Percentiles rank a stretch among this genome's conserved stretches.
These are phyloP conservation scores for Myrmecophaga tridactyla DNA, from an alignment of 2,113 vertebrate genomes.

Conservation along the genomic window DNA sequence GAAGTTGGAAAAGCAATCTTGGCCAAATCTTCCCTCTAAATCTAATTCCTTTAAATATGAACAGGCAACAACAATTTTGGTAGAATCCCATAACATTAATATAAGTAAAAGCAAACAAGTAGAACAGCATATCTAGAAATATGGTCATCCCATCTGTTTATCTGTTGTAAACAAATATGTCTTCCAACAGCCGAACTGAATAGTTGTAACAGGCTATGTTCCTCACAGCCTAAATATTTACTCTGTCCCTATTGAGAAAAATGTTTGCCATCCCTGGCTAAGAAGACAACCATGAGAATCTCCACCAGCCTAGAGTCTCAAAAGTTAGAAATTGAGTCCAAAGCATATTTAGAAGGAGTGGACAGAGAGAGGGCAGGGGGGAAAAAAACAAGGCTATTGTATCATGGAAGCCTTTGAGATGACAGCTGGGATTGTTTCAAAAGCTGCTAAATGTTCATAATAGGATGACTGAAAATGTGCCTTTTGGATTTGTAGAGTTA, in stretches of 20 bases:
- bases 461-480: background rate
- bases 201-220: background rate
- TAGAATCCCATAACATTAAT: background rate
- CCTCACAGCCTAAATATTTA: background rate
- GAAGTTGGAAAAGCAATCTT: background rate
- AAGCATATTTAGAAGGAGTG: background rate
- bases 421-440: background rate
- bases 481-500: background rate
- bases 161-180: background rate
- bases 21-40: background rate
- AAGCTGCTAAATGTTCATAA: too few species aligned
- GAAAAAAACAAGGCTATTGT: background rate
- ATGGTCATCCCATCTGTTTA: background rate
- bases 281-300: background rate
- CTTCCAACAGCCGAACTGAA: background rate
- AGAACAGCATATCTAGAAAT: background rate
- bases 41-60: background rate
- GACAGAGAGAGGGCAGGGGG: background rate
- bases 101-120: background rate
- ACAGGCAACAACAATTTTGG: background rate
- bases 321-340: background rate
- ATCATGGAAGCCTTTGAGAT: background rate
- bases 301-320: background rate
- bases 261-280: background rate
- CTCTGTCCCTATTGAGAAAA: background rate